Evolutionary conservation across 2,797 vertebrate genomes (phyloP).

Genomic region (Cyprinodon diabolis): DNA sequence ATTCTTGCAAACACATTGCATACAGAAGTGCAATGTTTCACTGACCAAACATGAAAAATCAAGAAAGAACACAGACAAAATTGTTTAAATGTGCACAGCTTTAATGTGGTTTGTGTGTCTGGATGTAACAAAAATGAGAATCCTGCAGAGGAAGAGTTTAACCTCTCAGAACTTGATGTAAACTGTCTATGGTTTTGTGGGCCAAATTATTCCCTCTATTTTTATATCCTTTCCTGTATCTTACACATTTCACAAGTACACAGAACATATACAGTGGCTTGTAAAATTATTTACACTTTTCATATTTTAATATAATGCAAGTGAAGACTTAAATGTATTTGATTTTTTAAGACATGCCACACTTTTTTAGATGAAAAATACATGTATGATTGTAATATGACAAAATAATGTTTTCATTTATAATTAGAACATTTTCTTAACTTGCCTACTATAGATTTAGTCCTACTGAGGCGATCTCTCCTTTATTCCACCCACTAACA

Average conservation of each 20-base stretch:
- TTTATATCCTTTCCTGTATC: not conserved
- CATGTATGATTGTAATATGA: too few relatives aligned
- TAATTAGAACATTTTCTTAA: constrained; percentile 57
- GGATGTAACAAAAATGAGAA: not conserved
- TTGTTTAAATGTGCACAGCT: not conserved
- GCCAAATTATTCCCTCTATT: not conserved
- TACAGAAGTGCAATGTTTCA: not conserved
- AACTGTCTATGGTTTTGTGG: not conserved
- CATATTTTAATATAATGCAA: too few relatives aligned
- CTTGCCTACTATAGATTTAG: constrained; percentile 56
- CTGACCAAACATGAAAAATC: not conserved
- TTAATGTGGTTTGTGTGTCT: not conserved
- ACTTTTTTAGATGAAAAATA: constrained; percentile 16
- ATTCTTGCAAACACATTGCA: not conserved
- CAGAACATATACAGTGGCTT: not conserved
- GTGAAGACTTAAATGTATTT: too few relatives aligned
- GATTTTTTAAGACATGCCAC: not conserved
- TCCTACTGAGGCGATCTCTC: constrained; percentile 19
- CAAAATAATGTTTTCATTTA: not conserved
- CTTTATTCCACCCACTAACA: constrained; percentile 50
- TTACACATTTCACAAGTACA: not conserved
- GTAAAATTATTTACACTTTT: not conserved
- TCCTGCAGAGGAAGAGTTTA: not conserved
- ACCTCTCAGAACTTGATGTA: not conserved
- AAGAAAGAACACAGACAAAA: not conserved